Percentiles rank a stretch among this genome's conserved stretches.
phyloP scores from a whole-genome alignment of 92 coral and sea anemone species.

The Bergia sp. region DNA sequence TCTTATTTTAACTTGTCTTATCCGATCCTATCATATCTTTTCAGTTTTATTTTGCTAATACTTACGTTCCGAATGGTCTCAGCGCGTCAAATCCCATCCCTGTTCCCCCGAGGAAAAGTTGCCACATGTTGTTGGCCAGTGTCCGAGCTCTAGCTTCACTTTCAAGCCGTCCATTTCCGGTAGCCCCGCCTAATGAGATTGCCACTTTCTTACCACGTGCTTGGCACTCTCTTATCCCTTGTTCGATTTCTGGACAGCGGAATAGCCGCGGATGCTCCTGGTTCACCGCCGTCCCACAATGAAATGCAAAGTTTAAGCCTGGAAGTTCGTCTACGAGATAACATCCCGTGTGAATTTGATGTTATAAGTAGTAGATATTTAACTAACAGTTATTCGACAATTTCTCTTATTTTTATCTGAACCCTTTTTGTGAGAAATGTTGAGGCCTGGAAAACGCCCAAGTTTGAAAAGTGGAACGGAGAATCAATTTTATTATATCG shows the following conservation, averaged over 20 bases:
- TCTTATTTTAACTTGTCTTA: not conserved
- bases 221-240: constrained; percentile 25
- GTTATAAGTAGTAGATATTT: not conserved
- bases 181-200: constrained; percentile 28
- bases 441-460: no score
- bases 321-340: constrained; percentile 15
- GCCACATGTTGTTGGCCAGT: constrained; percentile 27
- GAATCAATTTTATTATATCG: no score
- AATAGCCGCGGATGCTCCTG: not conserved
- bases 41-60: not conserved
- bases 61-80: constrained; percentile 23
- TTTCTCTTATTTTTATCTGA: no score
- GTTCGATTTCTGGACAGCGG: constrained; percentile 14
- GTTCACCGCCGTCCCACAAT: not conserved
- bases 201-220: constrained; percentile 26
- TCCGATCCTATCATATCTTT: not conserved
- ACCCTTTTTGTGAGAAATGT: no score
- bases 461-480: no score
- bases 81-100: constrained; percentile 2
- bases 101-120: constrained; percentile 13
- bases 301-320: constrained; percentile 23
- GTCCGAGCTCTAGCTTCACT: not conserved
- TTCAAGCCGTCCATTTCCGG: constrained; percentile 11
- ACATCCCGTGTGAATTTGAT: not conserved
- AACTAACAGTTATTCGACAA: no score